Evolutionary conservation across 2,888 invertebrate species (phyloP).

Genomic region (Nemoura dubitans): DNA sequence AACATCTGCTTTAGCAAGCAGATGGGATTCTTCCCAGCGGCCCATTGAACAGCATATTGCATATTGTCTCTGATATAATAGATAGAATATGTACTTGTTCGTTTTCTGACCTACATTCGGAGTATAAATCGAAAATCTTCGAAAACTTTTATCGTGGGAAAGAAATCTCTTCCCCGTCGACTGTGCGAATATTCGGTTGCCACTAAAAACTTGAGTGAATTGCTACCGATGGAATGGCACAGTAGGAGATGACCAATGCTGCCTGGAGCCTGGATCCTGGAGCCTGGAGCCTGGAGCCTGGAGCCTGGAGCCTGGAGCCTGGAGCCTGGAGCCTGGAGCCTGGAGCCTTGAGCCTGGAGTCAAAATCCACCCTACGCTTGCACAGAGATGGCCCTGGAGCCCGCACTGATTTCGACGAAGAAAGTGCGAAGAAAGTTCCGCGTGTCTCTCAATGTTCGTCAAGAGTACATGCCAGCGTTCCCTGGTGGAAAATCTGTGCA

Average conservation of each 20-base stretch:
- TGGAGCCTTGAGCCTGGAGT: too few relatives aligned
- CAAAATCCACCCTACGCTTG: too few relatives aligned
- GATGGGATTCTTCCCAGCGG: background rate
- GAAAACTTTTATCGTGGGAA: background rate
- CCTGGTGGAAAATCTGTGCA: background rate
- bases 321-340: too few relatives aligned
- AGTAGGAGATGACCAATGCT: too few relatives aligned
- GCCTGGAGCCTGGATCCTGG: too few relatives aligned
- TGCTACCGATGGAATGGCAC: too few relatives aligned
- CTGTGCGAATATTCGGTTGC: too few relatives aligned
- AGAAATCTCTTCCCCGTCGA: background rate
- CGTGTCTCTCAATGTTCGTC: background rate
- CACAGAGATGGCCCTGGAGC: too few relatives aligned
- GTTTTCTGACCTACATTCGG: constrained; percentile 7
- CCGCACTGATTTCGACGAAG: background rate
- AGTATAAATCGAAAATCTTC: background rate
- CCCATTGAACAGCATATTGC: background rate
- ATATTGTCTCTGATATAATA: background rate
- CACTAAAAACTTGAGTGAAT: too few relatives aligned
- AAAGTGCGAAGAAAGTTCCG: background rate
- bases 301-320: too few relatives aligned
- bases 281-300: too few relatives aligned
- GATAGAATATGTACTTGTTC: constrained; percentile 7
- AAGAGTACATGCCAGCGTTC: background rate
- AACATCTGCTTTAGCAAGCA: constrained; percentile 27